Conservation (phyloP, 2,797 vertebrate species). For the Lateolabrax maculatus region DNA sequence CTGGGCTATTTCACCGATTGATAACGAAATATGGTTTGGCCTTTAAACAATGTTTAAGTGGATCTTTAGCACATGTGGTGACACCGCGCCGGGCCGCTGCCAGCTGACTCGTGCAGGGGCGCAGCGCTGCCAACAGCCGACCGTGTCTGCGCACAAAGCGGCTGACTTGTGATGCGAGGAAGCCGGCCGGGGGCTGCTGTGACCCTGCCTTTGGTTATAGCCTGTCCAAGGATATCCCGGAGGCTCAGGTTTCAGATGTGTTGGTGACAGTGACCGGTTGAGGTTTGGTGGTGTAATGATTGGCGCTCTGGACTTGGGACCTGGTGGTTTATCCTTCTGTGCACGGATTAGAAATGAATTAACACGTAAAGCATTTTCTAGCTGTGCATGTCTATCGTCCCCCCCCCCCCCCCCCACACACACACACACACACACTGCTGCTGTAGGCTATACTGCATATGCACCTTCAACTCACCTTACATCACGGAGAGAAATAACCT, state of each 20-base stretch:
- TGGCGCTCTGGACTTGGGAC: constrained; percentile 74
- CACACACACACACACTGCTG: not conserved
- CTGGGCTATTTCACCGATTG: not conserved
- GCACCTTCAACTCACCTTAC: constrained; percentile 42
- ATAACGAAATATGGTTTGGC: too few relatives aligned
- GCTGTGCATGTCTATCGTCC: not conserved
- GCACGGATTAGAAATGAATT: not conserved
- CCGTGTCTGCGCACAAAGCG: not conserved
- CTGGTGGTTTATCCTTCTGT: not conserved
- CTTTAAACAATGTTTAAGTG: constrained; percentile 22
- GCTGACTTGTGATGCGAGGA: constrained; percentile 10
- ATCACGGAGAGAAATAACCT: constrained; percentile 23
- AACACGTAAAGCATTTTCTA: not conserved
- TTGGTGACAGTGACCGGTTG: rapidly evolving
- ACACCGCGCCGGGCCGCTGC: not conserved
- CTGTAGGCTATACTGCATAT: not conserved
- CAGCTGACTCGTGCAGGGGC: constrained; percentile 8
- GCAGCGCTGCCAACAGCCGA: not conserved
- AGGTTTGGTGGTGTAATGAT: constrained; percentile 71
- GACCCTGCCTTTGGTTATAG: not conserved
- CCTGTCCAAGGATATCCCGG: constrained; percentile 36
- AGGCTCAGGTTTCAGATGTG: constrained; percentile 44
- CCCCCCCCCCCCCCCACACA: not conserved
- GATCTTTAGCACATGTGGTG: constrained; percentile 5
- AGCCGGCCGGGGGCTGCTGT: not conserved